These are phyloP conservation scores for Phengaris alcon DNA, from an alignment of 2,888 invertebrate genomes.

Conservation along the genomic window DNA sequence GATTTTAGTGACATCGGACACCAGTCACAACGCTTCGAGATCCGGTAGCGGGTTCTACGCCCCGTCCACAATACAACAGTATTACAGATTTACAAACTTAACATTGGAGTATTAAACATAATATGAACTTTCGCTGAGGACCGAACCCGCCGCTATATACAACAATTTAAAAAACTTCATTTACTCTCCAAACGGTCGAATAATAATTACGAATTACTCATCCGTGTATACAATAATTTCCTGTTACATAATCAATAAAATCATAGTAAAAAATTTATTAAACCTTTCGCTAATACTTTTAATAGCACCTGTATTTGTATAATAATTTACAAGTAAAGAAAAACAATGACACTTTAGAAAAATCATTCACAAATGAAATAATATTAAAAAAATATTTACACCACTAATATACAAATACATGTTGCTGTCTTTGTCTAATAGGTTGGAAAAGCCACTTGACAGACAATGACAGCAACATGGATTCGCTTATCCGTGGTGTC, in stretches of 20 bases:
- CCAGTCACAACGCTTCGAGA: conserved; percentile 23
- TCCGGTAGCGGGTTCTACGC: neutral
- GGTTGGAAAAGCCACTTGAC: too few species aligned
- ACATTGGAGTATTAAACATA: conserved; percentile 21
- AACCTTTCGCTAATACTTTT: conserved; percentile 20
- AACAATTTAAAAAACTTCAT: conserved; percentile 9
- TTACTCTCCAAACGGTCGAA: conserved; percentile 7
- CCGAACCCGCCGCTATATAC: conserved; percentile 16
- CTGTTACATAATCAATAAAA: conserved; percentile 9
- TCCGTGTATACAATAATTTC: conserved; percentile 12
- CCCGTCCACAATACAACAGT: conserved; percentile 17
- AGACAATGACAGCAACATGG: too few species aligned
- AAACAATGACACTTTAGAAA: neutral
- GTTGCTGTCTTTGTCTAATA: too few species aligned
- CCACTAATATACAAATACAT: too few species aligned
- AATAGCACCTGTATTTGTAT: neutral
- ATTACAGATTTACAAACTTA: conserved; percentile 25
- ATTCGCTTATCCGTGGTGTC: too few species aligned
- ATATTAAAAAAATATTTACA: too few species aligned
- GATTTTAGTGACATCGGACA: neutral
- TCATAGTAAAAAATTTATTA: conserved; percentile 15
- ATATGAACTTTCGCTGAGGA: neutral
- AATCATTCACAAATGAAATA: neutral
- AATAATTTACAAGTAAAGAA: neutral
- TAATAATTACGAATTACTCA: neutral